Evolutionary conservation across 1,140 invertebrate genomes (phyloP), one percentile per base, ranked within the genome.

Genomic region (Brachionus angularis): DNA sequence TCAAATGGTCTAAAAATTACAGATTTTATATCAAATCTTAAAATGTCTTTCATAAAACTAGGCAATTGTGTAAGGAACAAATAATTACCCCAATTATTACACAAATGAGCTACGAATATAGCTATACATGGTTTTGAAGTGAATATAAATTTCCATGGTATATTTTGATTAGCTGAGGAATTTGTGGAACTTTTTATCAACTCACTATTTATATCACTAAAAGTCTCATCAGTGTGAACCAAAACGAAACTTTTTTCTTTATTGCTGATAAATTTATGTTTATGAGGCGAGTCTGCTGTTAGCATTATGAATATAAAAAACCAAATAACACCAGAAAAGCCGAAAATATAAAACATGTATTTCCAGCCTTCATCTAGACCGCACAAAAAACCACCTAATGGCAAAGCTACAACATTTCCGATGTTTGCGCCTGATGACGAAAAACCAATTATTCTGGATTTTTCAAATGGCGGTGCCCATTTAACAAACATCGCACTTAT

Each of bases 31-130:
- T 81, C 77, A 67, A 80, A 78, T 58, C 78, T 75, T 5, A 82
- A 75, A 3, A 82, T 79, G 71, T 81, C 79, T 42, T 75, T 80
- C 74, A 81, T 77, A 75, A 80, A 82, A 12, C 76, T 79, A 14
- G 81, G 81, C 25, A 81, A 78, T 72, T 77, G 78, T 4, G 80
- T 82, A 5, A 82, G 75, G 5, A 82, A 74, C 12, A 80, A 81
- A 47, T 55, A 70, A 42, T 23, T 53, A 0, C 91, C 62, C 62
- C 62, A 67, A 50, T 67, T 67, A 25, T 47, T 29, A 23, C 42
- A 67, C 23, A 67, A 47, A 36, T 67, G 62, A n/a, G 62, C 47
- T 4, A 47, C 34, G 25, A 67, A 67, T 47, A 46, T 47, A 21
- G 62, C 62, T 21, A 47, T 31, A 42, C 62, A 47, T 29, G 62